Conservation (phyloP, 2,888 invertebrate species). For the Shargacucullia verbasci region DNA sequence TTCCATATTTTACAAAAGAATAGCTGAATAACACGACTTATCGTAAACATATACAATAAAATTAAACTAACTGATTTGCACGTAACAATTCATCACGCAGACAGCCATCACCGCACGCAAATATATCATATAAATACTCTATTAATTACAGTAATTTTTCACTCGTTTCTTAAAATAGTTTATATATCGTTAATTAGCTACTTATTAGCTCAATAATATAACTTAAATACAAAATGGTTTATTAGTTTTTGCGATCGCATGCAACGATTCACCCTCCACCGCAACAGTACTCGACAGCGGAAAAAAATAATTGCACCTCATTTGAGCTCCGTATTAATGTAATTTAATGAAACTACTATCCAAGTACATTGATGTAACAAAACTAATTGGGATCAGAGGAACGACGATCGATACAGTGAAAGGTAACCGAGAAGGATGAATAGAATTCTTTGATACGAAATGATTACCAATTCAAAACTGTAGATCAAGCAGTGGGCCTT, state of each 20-base stretch:
- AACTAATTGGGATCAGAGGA: constrained; percentile 74
- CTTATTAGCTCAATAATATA: constrained; percentile 18
- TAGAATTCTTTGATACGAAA: constrained; percentile 81
- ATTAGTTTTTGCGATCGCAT: constrained; percentile 21
- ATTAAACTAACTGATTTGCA: constrained; percentile 2
- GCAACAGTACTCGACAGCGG: constrained; percentile 5
- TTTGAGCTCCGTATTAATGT: constrained; percentile 33
- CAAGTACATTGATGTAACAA: constrained; percentile 57
- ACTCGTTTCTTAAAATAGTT: constrained; percentile 7
- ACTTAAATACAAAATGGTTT: constrained; percentile 22
- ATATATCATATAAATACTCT: constrained; percentile 9
- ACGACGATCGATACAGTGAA: constrained; percentile 50
- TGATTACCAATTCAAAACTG: constrained; percentile 86
- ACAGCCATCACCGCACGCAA: constrained; percentile 6
- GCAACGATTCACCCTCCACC: constrained; percentile 20
- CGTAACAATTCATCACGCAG: constrained; percentile 6
- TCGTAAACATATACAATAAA: constrained; percentile 4
- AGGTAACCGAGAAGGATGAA: constrained; percentile 66
- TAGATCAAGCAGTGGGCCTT: constrained; percentile 73
- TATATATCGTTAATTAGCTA: constrained; percentile 12
- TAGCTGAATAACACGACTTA: constrained; percentile 8
- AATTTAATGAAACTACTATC: constrained; percentile 36
- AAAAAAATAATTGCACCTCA: constrained; percentile 38
- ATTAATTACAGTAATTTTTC: constrained; percentile 10
- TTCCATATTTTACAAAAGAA: constrained; percentile 11